Base-by-base conservation (phyloP, 2,797 vertebrate genomes). In the Xenopus petersii region DNA sequence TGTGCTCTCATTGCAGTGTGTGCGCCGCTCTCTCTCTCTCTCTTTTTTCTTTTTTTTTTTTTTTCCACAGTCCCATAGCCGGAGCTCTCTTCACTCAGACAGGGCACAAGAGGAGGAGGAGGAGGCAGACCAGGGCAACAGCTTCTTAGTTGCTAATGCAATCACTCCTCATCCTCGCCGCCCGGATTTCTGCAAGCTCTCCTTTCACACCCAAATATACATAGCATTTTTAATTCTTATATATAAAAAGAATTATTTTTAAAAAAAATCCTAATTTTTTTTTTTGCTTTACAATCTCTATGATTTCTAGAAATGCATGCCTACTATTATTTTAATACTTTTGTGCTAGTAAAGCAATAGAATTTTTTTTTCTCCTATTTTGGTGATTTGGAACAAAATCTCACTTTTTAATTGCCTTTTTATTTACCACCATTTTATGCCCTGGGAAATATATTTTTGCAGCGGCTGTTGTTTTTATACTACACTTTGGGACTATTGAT, bases 1-100 rank as follows among this genome's bases (percentile, higher is more conserved):
- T 69, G 75, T 71, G 11, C 62, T 47, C 62, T 36, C 16, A 33
- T 6, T 47, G 36, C 33, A 17, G 33, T 3, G 24, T 70, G 62
- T 16, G 63, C 42, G 46, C 24, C 75, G 71, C 75, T 51, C 69
- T 67, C 75, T 71, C 21, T 21, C 21, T 67, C 70, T 70, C 89
- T 13, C 2, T 13, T 15, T 5, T 15, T 5, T 15, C 2, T 15
- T 51, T 15, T 15, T 12, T 15, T 51, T 88, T 88, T 86, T 88
- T 83, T 91, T 86, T 83, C 86, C 89, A 87, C 91, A 88, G 89
- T 91, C 92, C 91, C 92, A 91, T 92, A 94, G 93, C 91, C 93
- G 92, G 93, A 94, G 91, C 93, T 94, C 94, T 94, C 94, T 95
- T 93, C 94, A 94, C 93, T 91, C 89, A 93, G 92, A 88, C 92